Base-by-base conservation (phyloP, 1,140 invertebrate species). In the Rhagoletis zephyria region DNA sequence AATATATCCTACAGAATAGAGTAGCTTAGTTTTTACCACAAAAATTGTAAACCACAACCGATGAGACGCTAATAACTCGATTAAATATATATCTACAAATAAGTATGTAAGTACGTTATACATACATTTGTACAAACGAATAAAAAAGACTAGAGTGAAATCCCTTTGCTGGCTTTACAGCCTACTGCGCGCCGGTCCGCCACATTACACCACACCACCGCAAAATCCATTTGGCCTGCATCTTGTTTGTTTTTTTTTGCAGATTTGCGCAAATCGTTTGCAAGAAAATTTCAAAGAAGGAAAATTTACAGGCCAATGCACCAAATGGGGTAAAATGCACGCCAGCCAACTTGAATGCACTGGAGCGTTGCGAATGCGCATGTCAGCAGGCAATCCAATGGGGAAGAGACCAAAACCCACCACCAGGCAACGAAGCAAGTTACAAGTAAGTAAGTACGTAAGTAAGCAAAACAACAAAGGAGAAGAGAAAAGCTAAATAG, bases 361-460 rank as follows among this genome's bases (percentile, higher is more conserved):
- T 56, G 74, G n/a, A 59, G 74, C 74, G 74, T 81, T 19, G 48
- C 74, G 48, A 81, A 81, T 81, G 74, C 74, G 74, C 74, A 81
- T 81, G 74, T 56, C 51, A 81, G n/a, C 48, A 81, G n/a, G 48
- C 74, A 81, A 81, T 81, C 48, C 74, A 81, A 56, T 56, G n/a
- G 74, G 74, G 19, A 56, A 81, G 45, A 30, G 51, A n/a, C 19
- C 7, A 10, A n/a, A 16, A 77, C 74, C 16, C 14, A n/a, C 74
- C 42, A 56, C 7, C 74, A 81, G 74, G 48, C 74, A 19, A 74
- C 70, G 42, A 74, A 14, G 70, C 45, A 48, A 51, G n/a, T 19
- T 7, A 19, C 19, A 0, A 77, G 48, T 19, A 6, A 56, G 16
- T 81, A 48, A 48, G 19, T n/a, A 56, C 59, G 45, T 6, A 56